phyloP scores from a whole-genome alignment of 2,888 invertebrate species.

The Torymus aiolomorphi region DNA sequence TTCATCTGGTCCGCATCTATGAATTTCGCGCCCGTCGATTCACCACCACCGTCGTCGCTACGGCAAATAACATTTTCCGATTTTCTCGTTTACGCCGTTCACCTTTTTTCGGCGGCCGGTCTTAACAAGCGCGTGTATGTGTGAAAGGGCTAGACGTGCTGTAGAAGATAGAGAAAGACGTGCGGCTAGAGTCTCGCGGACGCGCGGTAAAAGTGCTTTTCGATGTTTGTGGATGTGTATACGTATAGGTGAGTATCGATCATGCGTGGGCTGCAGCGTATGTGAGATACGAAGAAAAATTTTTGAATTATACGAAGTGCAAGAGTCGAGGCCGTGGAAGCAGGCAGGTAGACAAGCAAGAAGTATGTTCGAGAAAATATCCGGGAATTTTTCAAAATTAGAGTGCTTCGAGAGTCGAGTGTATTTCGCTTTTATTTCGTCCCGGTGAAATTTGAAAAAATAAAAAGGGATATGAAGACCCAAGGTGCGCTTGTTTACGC shows the following conservation, averaged over 20 bases:
- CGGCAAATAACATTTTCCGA: conserved; percentile 47
- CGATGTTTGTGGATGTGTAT: conserved; percentile 29
- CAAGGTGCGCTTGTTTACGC: no score
- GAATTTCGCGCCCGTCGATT: conserved; percentile 49
- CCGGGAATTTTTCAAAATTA: no score
- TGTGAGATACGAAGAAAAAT: neutral
- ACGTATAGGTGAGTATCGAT: neutral
- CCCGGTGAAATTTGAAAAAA: no score
- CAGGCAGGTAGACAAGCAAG: neutral
- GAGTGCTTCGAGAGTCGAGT: no score
- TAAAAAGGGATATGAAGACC: no score
- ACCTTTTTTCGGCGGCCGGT: neutral
- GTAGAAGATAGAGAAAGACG: neutral
- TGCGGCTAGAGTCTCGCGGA: neutral
- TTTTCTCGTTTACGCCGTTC: conserved; percentile 30
- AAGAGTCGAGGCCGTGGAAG: neutral
- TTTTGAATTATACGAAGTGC: conserved; percentile 4
- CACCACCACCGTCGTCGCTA: neutral
- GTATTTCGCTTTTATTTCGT: no score
- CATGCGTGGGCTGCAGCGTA: neutral
- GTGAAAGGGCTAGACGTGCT: no score
- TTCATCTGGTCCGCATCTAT: neutral
- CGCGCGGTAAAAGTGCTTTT: conserved; percentile 40
- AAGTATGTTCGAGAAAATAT: neutral
- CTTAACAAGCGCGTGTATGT: no score